Base-by-base conservation (phyloP, 2,888 invertebrate species). In the Apomyelois bistriatella region DNA sequence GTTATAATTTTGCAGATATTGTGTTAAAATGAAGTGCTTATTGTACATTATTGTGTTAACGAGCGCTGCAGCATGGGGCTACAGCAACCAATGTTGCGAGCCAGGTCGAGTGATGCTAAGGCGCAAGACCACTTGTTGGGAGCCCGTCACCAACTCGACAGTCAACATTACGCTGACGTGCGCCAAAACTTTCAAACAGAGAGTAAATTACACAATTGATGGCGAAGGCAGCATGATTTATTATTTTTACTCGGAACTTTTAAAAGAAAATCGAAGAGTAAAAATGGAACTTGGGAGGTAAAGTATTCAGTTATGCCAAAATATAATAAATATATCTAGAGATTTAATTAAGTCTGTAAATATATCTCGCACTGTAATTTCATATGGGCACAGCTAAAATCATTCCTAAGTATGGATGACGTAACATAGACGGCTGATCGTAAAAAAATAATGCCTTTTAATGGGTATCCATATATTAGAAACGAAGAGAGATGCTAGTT, bases 111-210 rank as follows among this genome's bases (percentile, higher is more conserved):
- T 56, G 0, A 5, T 72, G 4, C 52, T 70, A 1, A 41, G 17
- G 13, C 65, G 38, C 32, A 57, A 15, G 9, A 59, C 62, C 2
- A 52, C 54, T 0, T 80, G 80, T 47, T 78, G 74, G 73, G 61
- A 76, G 1, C 68, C 68, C 0, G 53, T 40, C n/a, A 16, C 56
- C 0, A 74, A 79, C 28, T 15, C 46, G 0, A 74, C 73, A 0
- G 40, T 48, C 0, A 37, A 58, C 0, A 51, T 62, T 3, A 28
- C 53, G 7, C 41, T 76, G 3, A 30, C 10, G 1, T 77, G 76
- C 36, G 15, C 46, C 15, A 0, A 22, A 50, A 0, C 43, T 51
- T 0, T 46, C 55, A 16, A 49, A 61, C 28, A 60, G 32, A 17
- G 13, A 4, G 1, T 32, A 5, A 32, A 32, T 16, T 46, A 46